Percentiles rank a stretch among this genome's conserved stretches.
Conservation (phyloP, 2,888 invertebrate species). For the Temnothorax ravouxi region DNA sequence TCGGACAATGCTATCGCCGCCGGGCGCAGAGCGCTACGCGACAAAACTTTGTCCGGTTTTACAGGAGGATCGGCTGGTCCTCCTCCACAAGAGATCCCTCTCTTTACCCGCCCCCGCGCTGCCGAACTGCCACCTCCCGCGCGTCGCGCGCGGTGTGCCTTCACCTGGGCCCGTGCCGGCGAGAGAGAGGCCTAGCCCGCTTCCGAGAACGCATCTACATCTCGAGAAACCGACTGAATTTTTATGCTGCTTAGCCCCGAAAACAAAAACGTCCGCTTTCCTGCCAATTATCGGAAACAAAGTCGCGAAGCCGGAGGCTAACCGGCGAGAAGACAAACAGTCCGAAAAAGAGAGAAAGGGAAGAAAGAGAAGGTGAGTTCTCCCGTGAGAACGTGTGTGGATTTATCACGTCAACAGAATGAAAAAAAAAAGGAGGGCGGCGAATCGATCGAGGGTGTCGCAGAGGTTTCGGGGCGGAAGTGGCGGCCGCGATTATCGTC, state of each 20-base stretch:
- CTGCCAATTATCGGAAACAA: constrained; percentile 70
- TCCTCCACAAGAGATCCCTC: constrained; percentile 51
- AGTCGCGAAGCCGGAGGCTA: constrained; percentile 15
- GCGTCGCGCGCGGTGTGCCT: constrained; percentile 49
- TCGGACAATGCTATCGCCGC: constrained; percentile 79
- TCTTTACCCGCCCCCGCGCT: constrained; percentile 46
- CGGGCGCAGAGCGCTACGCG: constrained; percentile 59
- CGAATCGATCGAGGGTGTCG: not conserved
- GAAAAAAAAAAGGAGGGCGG: not conserved
- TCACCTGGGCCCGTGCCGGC: constrained; percentile 62
- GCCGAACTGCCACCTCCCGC: constrained; percentile 47
- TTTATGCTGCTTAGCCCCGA: constrained; percentile 77
- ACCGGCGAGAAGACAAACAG: constrained; percentile 29
- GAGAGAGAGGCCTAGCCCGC: constrained; percentile 69
- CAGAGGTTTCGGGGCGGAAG: constrained; percentile 36
- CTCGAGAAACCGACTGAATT: constrained; percentile 80
- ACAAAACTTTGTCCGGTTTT: constrained; percentile 80
- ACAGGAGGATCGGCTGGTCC: constrained; percentile 76
- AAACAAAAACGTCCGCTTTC: constrained; percentile 73
- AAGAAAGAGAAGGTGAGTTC: constrained; percentile 30
- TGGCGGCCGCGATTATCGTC: constrained; percentile 47
- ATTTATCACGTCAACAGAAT: constrained; percentile 46
- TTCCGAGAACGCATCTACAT: constrained; percentile 82
- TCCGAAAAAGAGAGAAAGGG: constrained; percentile 8
- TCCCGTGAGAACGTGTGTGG: constrained; percentile 37